A percentile compares a stretch with the other conserved stretches of the same genome.
Conservation (phyloP, 1,140 invertebrate species). For the Liolophura sinensis region DNA sequence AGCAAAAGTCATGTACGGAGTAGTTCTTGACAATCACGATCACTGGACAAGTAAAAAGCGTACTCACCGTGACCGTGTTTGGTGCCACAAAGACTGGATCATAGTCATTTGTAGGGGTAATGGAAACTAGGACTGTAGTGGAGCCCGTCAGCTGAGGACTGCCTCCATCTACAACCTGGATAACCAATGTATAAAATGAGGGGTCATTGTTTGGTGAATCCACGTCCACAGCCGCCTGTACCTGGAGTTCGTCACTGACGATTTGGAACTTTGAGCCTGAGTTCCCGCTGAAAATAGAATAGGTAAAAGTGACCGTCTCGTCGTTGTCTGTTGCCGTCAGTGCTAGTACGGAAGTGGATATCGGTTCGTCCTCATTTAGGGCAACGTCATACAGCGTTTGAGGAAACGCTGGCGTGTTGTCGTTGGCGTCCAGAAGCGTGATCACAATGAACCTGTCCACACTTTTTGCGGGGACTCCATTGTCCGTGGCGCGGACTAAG, state of each 20-base stretch:
- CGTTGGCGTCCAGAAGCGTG: conserved; percentile 9
- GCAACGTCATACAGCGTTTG: neutral
- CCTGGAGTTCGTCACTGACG: conserved; percentile 14
- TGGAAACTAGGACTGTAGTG: conserved; percentile 27
- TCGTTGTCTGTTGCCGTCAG: conserved; percentile 5
- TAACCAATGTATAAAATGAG: conserved; percentile 8
- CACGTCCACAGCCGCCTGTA: conserved; percentile 13
- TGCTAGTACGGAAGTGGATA: neutral
- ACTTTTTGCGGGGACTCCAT: conserved; percentile 1
- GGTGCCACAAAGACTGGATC: too few relatives aligned
- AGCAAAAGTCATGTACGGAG: too few relatives aligned
- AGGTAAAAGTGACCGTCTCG: conserved; percentile 23
- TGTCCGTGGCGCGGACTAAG: conserved; percentile 4
- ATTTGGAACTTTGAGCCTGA: conserved; percentile 21
- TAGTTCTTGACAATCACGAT: too few relatives aligned
- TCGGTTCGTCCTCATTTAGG: conserved; percentile 2
- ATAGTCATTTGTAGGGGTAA: conserved; percentile 39
- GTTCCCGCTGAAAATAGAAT: conserved; percentile 13
- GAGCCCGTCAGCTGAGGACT: conserved; percentile 22
- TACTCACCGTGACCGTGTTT: too few relatives aligned
- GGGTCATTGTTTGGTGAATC: neutral
- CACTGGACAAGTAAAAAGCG: too few relatives aligned
- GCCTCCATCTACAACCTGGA: conserved; percentile 18
- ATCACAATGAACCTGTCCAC: neutral
- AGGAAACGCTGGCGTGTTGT: conserved; percentile 13